Evolutionary conservation across 2,888 invertebrate genomes (phyloP).

Genomic region (Ommatoiulus sabulosus): DNA sequence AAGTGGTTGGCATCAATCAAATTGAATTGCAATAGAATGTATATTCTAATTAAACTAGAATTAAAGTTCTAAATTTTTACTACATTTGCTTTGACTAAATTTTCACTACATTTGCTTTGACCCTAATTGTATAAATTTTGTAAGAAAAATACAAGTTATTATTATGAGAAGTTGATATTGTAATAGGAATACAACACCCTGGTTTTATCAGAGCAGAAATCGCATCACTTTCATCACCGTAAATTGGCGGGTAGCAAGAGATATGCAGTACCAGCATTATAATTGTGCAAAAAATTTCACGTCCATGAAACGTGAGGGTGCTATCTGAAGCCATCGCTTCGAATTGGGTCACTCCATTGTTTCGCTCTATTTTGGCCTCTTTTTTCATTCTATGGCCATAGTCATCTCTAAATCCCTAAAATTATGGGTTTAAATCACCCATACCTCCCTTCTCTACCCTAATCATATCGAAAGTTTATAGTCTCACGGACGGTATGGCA

Average conservation of each 20-base stretch:
- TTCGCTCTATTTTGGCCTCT: not conserved
- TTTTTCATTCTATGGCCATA: not conserved
- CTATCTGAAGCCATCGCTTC: not conserved
- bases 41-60: not conserved
- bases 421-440: too few relatives aligned
- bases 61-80: too few relatives aligned
- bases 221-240: not conserved
- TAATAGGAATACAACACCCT: not conserved
- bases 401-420: not conserved
- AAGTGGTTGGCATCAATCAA: not conserved
- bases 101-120: not conserved
- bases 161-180: too few relatives aligned
- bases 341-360: not conserved
- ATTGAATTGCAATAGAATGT: not conserved
- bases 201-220: not conserved
- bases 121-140: not conserved
- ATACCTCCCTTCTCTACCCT: too few relatives aligned
- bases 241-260: not conserved
- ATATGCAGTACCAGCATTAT: not conserved
- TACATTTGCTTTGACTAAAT: not conserved
- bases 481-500: too few relatives aligned
- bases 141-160: not conserved
- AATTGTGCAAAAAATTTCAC: not conserved
- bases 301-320: conserved; percentile 1
- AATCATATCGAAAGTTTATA: too few relatives aligned